Percentiles rank a stretch among this genome's conserved stretches.
These are phyloP conservation scores for Halichondria panicea DNA, from an alignment of 37 sponge, comb jelly and placozoan species.

Conservation along the genomic window DNA sequence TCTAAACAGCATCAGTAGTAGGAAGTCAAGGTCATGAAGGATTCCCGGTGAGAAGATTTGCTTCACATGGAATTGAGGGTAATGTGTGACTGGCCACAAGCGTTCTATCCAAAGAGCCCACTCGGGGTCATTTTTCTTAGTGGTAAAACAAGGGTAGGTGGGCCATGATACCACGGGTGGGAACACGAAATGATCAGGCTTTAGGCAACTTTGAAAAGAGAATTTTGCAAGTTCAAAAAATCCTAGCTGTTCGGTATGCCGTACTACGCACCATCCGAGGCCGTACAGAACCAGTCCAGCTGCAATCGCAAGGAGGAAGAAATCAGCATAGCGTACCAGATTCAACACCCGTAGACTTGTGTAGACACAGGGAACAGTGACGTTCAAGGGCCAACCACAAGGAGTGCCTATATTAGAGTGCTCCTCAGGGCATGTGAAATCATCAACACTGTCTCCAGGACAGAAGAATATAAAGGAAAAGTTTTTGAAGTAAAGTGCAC, in stretches of 20 bases:
- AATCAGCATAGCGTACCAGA: conserved; percentile 22
- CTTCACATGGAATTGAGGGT: neutral
- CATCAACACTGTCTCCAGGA: too few relatives aligned
- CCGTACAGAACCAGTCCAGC: neutral
- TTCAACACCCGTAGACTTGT: conserved; percentile 1
- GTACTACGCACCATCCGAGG: conserved; percentile 12
- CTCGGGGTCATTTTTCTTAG: neutral
- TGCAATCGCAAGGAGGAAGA: neutral
- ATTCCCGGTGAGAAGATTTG: conserved; percentile 25
- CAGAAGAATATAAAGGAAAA: conserved; percentile 14
- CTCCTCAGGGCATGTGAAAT: neutral
- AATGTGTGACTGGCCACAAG: too few relatives aligned
- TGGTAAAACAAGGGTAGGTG: neutral
- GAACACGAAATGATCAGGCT: conserved; percentile 13
- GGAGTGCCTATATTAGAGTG: too few relatives aligned
- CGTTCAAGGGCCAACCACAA: neutral
- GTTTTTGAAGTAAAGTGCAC: conserved; percentile 11
- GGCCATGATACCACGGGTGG: neutral
- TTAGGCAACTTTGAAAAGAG: too few relatives aligned
- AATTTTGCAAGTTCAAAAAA: neutral
- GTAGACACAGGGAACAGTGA: conserved; percentile 15
- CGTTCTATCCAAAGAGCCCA: too few relatives aligned
- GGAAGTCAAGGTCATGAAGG: conserved; percentile 35
- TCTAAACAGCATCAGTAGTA: conserved; percentile 18
- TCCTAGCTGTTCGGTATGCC: conserved; percentile 33